Conservation (phyloP, 1,140 invertebrate species). For the Drosophila saltans region DNA sequence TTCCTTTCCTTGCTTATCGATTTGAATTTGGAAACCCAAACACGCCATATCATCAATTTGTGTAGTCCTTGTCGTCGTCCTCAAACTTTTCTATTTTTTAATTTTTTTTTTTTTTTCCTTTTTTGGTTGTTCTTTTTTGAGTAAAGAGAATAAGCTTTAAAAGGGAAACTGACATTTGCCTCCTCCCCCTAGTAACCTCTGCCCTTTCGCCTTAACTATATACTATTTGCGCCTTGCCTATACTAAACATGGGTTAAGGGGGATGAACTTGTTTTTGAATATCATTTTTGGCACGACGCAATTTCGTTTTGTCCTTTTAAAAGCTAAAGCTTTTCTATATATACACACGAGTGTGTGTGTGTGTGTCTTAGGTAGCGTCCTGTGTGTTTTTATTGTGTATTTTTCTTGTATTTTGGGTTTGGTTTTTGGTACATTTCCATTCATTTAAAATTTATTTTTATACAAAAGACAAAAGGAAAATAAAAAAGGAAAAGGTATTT, state of each 20-base stretch:
- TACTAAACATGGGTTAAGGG: constrained; percentile 16
- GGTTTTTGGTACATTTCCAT: constrained; percentile 65
- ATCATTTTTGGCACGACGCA: constrained; percentile 69
- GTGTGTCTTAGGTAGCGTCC: constrained; percentile 25
- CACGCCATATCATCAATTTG: constrained; percentile 54
- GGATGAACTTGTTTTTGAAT: constrained; percentile 48
- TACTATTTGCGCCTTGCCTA: no score
- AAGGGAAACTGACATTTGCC: constrained; percentile 5
- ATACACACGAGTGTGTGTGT: constrained; percentile 15
- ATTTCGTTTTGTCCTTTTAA: constrained; percentile 62
- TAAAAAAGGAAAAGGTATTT: neutral
- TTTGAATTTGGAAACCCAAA: constrained; percentile 59
- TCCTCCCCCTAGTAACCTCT: neutral
- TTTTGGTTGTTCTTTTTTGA: constrained; percentile 13
- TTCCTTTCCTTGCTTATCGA: constrained; percentile 13
- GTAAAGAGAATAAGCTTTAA: constrained; percentile 39
- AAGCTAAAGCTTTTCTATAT: constrained; percentile 54
- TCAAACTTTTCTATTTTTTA: neutral
- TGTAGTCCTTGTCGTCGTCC: constrained; percentile 20
- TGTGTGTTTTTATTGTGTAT: neutral
- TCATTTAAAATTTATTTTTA: constrained; percentile 65
- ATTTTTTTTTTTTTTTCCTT: neutral
- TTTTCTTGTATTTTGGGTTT: neutral
- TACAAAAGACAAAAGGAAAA: neutral
- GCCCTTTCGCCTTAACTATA: neutral